These are phyloP conservation scores for Pocillopora grandis DNA, from an alignment of 92 coral and sea anemone genomes.

Conservation along the genomic window DNA sequence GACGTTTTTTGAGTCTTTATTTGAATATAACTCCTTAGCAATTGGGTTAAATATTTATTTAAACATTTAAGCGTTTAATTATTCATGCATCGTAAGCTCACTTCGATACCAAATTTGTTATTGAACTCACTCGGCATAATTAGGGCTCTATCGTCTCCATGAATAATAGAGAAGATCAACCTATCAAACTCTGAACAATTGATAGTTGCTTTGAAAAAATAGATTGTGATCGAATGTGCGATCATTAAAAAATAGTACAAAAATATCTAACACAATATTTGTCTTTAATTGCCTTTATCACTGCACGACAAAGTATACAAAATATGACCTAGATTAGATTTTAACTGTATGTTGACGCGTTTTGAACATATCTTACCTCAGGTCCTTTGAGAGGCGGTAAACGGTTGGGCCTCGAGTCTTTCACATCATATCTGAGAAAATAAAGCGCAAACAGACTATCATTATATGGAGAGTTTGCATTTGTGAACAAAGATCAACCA, in stretches of 20 bases:
- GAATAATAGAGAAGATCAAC: background rate
- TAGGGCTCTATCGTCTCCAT: too few species aligned
- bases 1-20: too few species aligned
- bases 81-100: background rate
- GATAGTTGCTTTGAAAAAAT: background rate
- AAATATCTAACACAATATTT: background rate
- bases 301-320: background rate
- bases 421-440: conserved; percentile 27
- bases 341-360: background rate
- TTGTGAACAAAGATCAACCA: background rate
- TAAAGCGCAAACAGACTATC: conserved; percentile 5
- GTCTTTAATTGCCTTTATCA: background rate
- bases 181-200: background rate
- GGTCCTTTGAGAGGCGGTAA: conserved; percentile 9
- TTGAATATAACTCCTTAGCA: background rate
- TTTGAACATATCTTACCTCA: background rate
- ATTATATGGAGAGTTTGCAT: background rate
- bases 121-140: background rate
- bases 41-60: background rate
- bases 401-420: conserved; percentile 7
- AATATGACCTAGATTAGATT: background rate
- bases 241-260: background rate
- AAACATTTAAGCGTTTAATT: conserved; percentile 4
- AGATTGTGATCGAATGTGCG: background rate
- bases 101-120: conserved; percentile 20